These are phyloP conservation scores for Ommatoiulus sabulosus DNA, from an alignment of 2,888 invertebrate genomes.

Conservation along the genomic window DNA sequence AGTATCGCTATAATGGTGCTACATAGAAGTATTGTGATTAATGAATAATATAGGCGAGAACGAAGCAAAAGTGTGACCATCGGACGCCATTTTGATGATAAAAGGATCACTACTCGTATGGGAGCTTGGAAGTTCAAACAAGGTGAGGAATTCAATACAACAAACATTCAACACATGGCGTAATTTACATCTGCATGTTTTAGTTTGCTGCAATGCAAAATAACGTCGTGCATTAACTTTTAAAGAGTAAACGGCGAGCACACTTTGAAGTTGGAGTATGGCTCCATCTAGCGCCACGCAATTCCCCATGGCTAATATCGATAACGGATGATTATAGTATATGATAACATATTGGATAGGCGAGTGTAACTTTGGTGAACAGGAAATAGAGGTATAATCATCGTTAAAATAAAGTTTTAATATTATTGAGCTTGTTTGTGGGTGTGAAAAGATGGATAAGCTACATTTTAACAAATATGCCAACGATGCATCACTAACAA, in stretches of 20 bases:
- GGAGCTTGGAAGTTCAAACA: not conserved
- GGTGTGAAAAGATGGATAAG: not conserved
- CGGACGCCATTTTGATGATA: not conserved
- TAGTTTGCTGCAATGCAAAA: not conserved
- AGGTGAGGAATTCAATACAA: not conserved
- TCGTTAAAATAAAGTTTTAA: constrained; percentile 27
- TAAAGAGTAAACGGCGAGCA: not conserved
- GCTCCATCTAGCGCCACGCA: not conserved
- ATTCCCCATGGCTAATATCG: not conserved
- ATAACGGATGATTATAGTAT: not conserved
- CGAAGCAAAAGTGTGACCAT: not conserved
- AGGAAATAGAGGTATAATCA: constrained; percentile 27
- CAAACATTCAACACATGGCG: too few relatives aligned
- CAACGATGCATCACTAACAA: constrained; percentile 35
- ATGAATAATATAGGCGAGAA: not conserved
- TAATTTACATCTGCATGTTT: not conserved
- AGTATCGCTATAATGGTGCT: not conserved
- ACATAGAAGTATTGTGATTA: not conserved
- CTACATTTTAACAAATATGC: constrained; percentile 36
- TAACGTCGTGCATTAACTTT: not conserved
- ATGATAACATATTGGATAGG: not conserved
- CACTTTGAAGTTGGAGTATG: not conserved
- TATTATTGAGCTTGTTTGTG: constrained; percentile 36
- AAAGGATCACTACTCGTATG: not conserved
- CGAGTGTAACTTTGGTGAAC: constrained; percentile 36